phyloP scores from a whole-genome alignment of 2,888 invertebrate genomes.

The Melieria crassipennis region DNA sequence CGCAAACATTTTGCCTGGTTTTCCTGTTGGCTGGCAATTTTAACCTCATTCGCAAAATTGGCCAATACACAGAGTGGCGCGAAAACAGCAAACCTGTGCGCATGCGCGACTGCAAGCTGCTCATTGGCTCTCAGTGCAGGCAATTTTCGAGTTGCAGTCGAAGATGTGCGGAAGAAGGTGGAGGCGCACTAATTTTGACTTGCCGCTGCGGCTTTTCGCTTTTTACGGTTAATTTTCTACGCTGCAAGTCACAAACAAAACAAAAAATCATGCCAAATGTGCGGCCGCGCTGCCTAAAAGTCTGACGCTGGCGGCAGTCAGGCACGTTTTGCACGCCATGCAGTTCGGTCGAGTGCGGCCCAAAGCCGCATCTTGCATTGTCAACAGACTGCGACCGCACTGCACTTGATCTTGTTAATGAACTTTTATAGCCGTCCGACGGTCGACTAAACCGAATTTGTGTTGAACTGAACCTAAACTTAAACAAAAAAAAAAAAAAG shows the following conservation, averaged over 20 bases:
- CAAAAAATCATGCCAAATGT: too few relatives aligned
- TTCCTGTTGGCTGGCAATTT: neutral
- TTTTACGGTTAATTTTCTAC: too few relatives aligned
- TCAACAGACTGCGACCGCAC: conserved; percentile 29
- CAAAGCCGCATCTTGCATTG: conserved; percentile 18
- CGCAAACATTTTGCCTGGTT: conserved; percentile 1
- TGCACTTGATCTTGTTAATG: conserved; percentile 48
- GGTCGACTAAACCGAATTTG: conserved; percentile 9
- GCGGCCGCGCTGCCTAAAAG: too few relatives aligned
- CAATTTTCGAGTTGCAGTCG: too few relatives aligned
- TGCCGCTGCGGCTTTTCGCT: too few relatives aligned
- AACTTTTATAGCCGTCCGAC: conserved; percentile 35
- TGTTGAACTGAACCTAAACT: neutral
- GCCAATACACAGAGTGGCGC: neutral
- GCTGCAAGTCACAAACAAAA: too few relatives aligned
- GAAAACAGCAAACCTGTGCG: neutral
- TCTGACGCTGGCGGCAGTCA: too few relatives aligned
- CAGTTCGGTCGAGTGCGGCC: neutral
- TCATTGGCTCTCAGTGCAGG: neutral
- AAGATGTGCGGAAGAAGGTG: too few relatives aligned
- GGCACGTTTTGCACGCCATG: neutral
- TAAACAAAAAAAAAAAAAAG: too few relatives aligned
- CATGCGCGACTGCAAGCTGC: neutral
- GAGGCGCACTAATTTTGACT: too few relatives aligned
- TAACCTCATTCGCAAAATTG: conserved; percentile 11